Percentiles rank a stretch among this genome's conserved stretches.
These are phyloP conservation scores for Leucophenga maculata DNA, from an alignment of 2,888 invertebrate genomes.

Conservation along the genomic window DNA sequence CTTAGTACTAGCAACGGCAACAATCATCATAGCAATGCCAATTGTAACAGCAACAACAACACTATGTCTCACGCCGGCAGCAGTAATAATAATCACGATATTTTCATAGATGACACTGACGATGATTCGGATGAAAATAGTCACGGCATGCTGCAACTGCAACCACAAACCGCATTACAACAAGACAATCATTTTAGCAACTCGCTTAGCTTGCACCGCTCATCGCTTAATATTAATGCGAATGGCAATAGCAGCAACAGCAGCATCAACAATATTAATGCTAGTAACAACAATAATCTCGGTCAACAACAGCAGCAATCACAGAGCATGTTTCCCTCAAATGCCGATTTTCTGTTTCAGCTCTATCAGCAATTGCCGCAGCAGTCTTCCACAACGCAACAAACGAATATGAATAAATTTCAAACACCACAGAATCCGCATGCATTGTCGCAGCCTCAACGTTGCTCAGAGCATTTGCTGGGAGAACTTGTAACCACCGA, in stretches of 20 bases:
- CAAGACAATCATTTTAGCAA: constrained; percentile 55
- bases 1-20: constrained; percentile 42
- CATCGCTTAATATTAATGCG: constrained; percentile 29
- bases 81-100: constrained; percentile 26
- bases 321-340: constrained; percentile 63
- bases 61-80: constrained; percentile 39
- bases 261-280: constrained; percentile 47
- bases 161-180: constrained; percentile 54
- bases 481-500: constrained; percentile 72
- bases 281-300: constrained; percentile 43
- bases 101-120: constrained; percentile 60
- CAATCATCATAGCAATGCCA: constrained; percentile 41
- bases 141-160: constrained; percentile 56
- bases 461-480: constrained; percentile 70
- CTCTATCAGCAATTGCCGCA: constrained; percentile 70
- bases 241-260: constrained; percentile 42
- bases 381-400: constrained; percentile 47
- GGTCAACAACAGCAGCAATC: constrained; percentile 37
- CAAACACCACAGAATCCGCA: constrained; percentile 59
- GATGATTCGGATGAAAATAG: constrained; percentile 68
- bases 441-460: constrained; percentile 48
- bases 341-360: constrained; percentile 70
- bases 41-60: constrained; percentile 28
- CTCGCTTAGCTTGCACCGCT: constrained; percentile 44
- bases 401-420: constrained; percentile 60